Base-by-base conservation (phyloP, 2,888 invertebrate species). In the Ormia ochracea region DNA sequence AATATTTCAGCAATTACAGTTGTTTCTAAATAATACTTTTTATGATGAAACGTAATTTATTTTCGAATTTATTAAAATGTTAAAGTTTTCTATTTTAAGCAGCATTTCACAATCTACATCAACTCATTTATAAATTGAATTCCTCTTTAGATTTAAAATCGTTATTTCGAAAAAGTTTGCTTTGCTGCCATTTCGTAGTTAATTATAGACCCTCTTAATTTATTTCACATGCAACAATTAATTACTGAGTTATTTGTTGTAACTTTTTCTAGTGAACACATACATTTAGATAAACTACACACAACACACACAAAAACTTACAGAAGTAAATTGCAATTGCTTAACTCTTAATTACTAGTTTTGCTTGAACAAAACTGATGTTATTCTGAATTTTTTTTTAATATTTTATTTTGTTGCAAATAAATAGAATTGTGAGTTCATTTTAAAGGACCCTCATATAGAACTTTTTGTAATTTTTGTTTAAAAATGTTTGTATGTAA, bases 281-380 rank as follows among this genome's bases (percentile, higher is more conserved):
- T 12, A 54, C 2, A 63, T 21, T n/a, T n/a, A n/a, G n/a, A n/a
- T 28, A 9, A 45, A n/a, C 4, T 23, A n/a, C 5, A 21, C 3
- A 9, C 9, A n/a, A 14, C 21, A 31, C 28, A 61, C 14, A 43
- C n/a, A 19, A 2, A 23, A 28, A 33, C 23, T 52, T 6, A 36
- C 7, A 59, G 10, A 61, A 61, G 33, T 65, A 66, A 76, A 82
- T 73, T 68, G 52, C 78, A 82, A 76, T 78, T 82, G 75, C 78
- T 78, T 70, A 78, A 78, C 76, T 81, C 81, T 81, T 82, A 81
- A 80, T 78, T 82, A 81, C 76, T 73, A 72, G 75, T 76, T 78
- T 72, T 75, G 73, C 73, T 50, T 56, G 56, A 69, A 69, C 63
- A 72, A 58, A 72, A 76, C 59, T 69, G 70, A 59, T 80, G 72